Evolutionary conservation across 2,888 invertebrate species (phyloP), one percentile per base, ranked within the genome.

Genomic region (Digitonthophagus gazella): DNA sequence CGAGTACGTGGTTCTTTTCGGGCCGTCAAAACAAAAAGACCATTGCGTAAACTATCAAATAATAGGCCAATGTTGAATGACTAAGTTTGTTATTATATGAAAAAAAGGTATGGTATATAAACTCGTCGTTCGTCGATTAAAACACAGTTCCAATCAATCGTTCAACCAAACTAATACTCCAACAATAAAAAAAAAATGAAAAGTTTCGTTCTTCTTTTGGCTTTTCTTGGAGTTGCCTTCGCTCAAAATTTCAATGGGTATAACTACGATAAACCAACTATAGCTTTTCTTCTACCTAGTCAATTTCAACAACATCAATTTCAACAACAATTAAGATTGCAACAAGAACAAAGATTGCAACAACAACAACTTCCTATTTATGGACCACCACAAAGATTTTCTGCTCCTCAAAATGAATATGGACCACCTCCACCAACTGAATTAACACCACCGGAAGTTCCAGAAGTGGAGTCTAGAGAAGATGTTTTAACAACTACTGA

Each of bases 401-500:
- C 61, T 11, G n/a, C 61, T 11, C 65, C 44, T 18, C 68, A 65
- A 11, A 82, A 83, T 11, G 81, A 84, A 66, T 73, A 75, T 0
- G 72, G 76, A 15, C 84, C 84, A 5, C 84, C 84, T 18, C 61
- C 18, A 8, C 20, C 61, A n/a, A 61, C 61, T 6, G 61, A 61
- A n/a, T 20, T 61, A 61, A 61, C 19, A 5, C 61, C 61, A 61
- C 61, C 61, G 14, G 19, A 20, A 16, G n/a, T 20, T 19, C 16
- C 14, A 5, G 61, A 61, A 8, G n/a, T 61, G 2, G 19, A 18
- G 2, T n/a, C 18, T 8, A 20, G 61, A 8, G 20, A 20, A 0
- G 61, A 61, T 19, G 85, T 84, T 71, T 82, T 81, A 19, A 83
- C 84, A 16, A 85, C 85, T 1, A 77, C 84, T 4, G 80, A 81